Evolutionary conservation across 2,797 vertebrate species (phyloP).

Genomic region (Anisognathus igniventris): DNA sequence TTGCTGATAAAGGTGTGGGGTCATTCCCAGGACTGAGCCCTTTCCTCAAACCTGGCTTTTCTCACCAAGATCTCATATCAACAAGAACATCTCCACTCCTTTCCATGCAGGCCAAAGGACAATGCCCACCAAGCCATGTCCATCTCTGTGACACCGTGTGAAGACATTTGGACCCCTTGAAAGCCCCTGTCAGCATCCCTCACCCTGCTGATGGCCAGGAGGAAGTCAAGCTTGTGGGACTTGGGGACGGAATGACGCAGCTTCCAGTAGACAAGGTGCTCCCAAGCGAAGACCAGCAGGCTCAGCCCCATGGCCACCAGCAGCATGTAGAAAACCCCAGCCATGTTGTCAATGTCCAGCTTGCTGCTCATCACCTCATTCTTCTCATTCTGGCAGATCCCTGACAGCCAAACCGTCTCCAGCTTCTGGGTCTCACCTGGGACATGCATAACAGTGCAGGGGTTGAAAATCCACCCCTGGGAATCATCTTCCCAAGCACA

Average conservation of each 20-base stretch:
- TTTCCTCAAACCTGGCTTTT: neutral
- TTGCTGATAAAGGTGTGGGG: rapidly evolving
- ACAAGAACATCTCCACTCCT: neutral
- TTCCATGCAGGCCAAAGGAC: rapidly evolving
- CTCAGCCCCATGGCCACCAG: slow-evolving; percentile 98
- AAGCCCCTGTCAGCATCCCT: neutral
- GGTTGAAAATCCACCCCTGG: neutral
- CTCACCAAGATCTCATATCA: neutral
- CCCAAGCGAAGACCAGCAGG: slow-evolving; percentile 95
- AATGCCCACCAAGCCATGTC: neutral
- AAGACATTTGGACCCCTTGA: rapidly evolving
- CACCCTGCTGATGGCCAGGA: slow-evolving; percentile 96
- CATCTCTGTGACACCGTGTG: rapidly evolving
- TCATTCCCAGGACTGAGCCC: neutral
- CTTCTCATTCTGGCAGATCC: slow-evolving; percentile 99
- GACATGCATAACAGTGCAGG: rapidly evolving
- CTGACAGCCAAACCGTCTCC: slow-evolving; percentile 96
- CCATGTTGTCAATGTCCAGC: slow-evolving; percentile 99
- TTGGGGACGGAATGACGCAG: slow-evolving; percentile 87
- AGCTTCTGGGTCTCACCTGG: slow-evolving; percentile 95
- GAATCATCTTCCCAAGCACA: neutral
- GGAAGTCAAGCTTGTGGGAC: slow-evolving; percentile 85
- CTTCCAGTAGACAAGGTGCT: slow-evolving; percentile 96
- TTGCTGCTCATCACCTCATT: slow-evolving; percentile 99
- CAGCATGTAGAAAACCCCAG: slow-evolving; percentile 98